These are phyloP conservation scores for Eptesicus fuscus DNA, from an alignment of 2,113 vertebrate genomes.

Conservation along the genomic window DNA sequence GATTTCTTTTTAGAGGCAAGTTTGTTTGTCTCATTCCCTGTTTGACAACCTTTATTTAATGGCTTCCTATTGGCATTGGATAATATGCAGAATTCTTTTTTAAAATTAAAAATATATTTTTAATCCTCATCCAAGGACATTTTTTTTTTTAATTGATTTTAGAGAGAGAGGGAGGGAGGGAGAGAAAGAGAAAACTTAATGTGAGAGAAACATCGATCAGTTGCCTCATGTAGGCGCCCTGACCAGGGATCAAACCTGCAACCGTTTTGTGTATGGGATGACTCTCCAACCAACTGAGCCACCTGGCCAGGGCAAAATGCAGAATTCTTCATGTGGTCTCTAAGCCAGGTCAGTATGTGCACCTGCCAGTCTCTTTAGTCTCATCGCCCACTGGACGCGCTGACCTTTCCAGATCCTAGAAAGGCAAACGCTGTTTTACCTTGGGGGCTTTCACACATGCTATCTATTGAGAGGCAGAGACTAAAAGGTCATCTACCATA, in stretches of 20 bases:
- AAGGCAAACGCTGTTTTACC: neutral
- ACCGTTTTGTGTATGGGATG: neutral
- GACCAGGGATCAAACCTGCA: neutral
- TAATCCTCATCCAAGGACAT: neutral
- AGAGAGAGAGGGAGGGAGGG: too few species aligned
- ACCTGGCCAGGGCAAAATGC: neutral
- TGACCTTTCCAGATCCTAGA: neutral
- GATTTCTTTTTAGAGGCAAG: conserved; percentile 15
- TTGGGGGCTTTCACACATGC: neutral
- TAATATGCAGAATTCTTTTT: neutral
- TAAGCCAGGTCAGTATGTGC: neutral
- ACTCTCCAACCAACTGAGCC: neutral
- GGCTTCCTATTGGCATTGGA: neutral
- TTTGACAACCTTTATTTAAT: neutral
- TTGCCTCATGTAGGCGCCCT: neutral
- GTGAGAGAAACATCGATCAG: too few species aligned
- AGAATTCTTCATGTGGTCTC: neutral
- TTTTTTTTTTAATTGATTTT: too few species aligned
- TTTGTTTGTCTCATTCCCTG: neutral
- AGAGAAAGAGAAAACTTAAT: too few species aligned
- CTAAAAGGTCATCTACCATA: neutral
- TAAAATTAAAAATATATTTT: neutral
- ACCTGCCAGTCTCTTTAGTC: neutral
- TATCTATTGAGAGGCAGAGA: neutral
- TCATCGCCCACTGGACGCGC: neutral